phyloP scores from a whole-genome alignment of 2,888 invertebrate species.

The Dermolepida albohirtum region DNA sequence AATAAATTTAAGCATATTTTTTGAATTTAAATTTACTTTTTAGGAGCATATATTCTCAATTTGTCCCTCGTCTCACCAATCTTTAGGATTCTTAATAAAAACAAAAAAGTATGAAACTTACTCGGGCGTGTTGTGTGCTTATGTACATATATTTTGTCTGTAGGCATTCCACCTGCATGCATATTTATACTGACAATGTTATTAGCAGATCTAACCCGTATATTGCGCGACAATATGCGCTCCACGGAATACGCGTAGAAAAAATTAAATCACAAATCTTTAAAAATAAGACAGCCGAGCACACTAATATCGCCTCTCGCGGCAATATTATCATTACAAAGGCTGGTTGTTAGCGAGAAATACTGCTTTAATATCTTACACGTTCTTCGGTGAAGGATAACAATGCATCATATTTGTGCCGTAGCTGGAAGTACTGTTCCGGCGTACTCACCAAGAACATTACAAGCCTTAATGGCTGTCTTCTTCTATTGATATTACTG shows the following conservation, averaged over 20 bases:
- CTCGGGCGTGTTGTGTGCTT: too few relatives aligned
- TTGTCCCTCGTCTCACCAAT: too few relatives aligned
- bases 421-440: background rate
- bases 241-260: conserved; percentile 48
- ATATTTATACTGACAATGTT: too few relatives aligned
- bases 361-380: conserved; percentile 59
- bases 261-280: conserved; percentile 62
- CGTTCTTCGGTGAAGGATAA: conserved; percentile 54
- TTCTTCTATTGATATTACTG: conserved; percentile 55
- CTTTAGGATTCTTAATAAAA: too few relatives aligned
- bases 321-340: conserved; percentile 59
- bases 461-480: conserved; percentile 56
- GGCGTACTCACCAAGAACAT: conserved; percentile 50
- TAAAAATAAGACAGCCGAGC: conserved; percentile 57
- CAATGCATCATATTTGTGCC: conserved; percentile 54
- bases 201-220: too few relatives aligned
- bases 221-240: too few relatives aligned
- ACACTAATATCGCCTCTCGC: conserved; percentile 49
- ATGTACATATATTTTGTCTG: too few relatives aligned
- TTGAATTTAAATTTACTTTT: too few relatives aligned
- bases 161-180: too few relatives aligned
- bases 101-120: too few relatives aligned
- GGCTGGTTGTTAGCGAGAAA: conserved; percentile 56
- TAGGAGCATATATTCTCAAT: too few relatives aligned
- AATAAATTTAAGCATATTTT: too few relatives aligned